Conservation (phyloP, 2,797 vertebrate genomes). For the Urocyon cinereoargenteus region DNA sequence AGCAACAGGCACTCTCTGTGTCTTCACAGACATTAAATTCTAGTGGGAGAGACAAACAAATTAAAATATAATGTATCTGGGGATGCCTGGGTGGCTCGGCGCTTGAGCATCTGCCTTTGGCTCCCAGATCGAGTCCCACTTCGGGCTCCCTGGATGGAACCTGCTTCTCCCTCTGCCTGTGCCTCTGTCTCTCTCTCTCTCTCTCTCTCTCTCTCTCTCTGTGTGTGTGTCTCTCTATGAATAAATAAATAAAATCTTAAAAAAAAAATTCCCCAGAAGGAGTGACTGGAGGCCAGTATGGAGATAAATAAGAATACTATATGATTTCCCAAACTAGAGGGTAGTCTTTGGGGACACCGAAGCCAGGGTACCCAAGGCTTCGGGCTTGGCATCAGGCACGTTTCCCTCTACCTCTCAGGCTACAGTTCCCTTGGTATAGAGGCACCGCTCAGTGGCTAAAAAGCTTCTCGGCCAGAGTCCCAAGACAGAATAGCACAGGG, state of each 20-base stretch:
- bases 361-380: not conserved
- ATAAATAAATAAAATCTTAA: too few species aligned
- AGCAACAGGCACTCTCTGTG: not conserved
- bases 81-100: too few species aligned
- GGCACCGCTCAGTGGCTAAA: not conserved
- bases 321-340: not conserved
- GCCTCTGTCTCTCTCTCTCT: too few species aligned
- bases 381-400: too few species aligned
- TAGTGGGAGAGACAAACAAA: not conserved
- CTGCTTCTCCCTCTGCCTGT: too few species aligned
- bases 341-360: not conserved
- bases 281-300: not conserved
- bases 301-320: not conserved
- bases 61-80: not conserved
- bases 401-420: not conserved
- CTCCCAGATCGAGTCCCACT: too few species aligned
- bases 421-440: not conserved
- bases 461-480: not conserved
- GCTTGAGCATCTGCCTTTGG: too few species aligned
- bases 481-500: not conserved
- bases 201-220: too few species aligned
- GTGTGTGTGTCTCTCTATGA: too few species aligned
- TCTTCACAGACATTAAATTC: not conserved
- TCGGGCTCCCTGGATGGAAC: too few species aligned
- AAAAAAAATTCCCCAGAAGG: not conserved